Evolutionary conservation across 2,888 invertebrate genomes (phyloP), one percentile per base, ranked within the genome.

Genomic region (Ditula angustiorana): DNA sequence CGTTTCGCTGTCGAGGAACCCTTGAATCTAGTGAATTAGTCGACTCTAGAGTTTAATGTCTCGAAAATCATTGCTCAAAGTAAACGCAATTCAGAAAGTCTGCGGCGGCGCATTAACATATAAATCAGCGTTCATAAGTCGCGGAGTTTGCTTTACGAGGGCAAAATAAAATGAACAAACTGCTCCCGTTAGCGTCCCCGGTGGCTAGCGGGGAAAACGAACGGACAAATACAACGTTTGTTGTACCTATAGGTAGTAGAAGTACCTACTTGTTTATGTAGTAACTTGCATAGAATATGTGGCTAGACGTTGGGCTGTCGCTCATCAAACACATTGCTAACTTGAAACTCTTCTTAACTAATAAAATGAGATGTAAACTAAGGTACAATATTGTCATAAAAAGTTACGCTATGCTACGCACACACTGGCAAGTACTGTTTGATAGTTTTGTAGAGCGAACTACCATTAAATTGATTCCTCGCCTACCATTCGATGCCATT

Each of bases 201-300:
- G 74, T 81, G 82, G 83, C 78, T 77, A 78, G 81, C 79, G 81
- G 84, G 85, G 50, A 21, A 82, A 80, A 76, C 77, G 79, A 88
- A 88, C 81, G 85, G 87, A 81, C 74, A 86, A 88, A 87, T 80
- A 19, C 16, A 81, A 79, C 76, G 81, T 82, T 84, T 84, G 81
- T 79, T 76, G 73, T 76, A 79, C 74, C 75, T 71, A 82, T 77
- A 78, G 81, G 37, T 21, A 49, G 35, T 56, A 47, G 26, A 37
- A 50, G 33, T 63, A 44, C 41, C 58, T 35, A 50, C n/a, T 58
- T 63, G 55, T 63, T n/a, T 21, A 44, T 61, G n/a, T 16, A 33
- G 44, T 33, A 53, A 30, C 30, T 23, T 23, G 23, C 10, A 46
- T 10, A 23, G 50, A 52, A 44, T 41, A 30, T 2, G 21, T 41